Base-by-base conservation (phyloP, 2,113 vertebrate species). In the Morphnarchus princeps region DNA sequence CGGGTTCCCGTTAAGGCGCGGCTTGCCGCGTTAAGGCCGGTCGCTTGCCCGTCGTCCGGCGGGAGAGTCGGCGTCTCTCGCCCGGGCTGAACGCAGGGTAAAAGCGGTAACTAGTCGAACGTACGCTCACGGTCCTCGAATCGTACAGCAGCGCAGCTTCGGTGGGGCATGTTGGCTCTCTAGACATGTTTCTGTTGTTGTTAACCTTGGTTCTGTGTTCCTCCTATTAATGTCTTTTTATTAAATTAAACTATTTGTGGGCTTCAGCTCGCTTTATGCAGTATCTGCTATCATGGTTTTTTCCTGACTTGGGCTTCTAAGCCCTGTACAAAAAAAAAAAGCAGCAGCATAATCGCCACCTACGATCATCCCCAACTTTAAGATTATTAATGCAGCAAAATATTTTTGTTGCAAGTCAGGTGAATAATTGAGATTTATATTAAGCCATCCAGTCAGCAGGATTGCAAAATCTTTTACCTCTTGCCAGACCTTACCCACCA, bases 81-180 rank as follows among this genome's bases (percentile, higher is more conserved):
- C 9, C 77, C 2, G 34, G 9, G 5, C 50, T 24, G 36, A 9
- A 0, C 1, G 40, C 67, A 1, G 28, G 4, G 4, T 0, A 1
- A 6, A 43, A 7, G 22, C 7, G 22, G 36, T 15, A 2, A 28
- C 24, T 0, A 18, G 40, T 6, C 6, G 5, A 3, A 4, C 5
- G 3, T 8, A 5, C 32, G 1, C 7, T 19, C 8, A 0, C 1
- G 26, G 4, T 8, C 19, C 4, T 15, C 32, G 16, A 0, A 1
- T 5, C n/a, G 0, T 10, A 2, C 70, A 5, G 29, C 15, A 20
- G 16, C 12, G 1, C 32, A 6, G 29, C n/a, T 50, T 0, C 5
- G 22, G 2, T 2, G 62, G 62, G 17, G 16, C 28, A 0, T 13
- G 0, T 10, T 17, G 42, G 7, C 31, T 45, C 40, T 25, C 4